Evolutionary conservation across 23 tunicate genomes (phyloP).

Genomic region (Trididemnum clinides): DNA sequence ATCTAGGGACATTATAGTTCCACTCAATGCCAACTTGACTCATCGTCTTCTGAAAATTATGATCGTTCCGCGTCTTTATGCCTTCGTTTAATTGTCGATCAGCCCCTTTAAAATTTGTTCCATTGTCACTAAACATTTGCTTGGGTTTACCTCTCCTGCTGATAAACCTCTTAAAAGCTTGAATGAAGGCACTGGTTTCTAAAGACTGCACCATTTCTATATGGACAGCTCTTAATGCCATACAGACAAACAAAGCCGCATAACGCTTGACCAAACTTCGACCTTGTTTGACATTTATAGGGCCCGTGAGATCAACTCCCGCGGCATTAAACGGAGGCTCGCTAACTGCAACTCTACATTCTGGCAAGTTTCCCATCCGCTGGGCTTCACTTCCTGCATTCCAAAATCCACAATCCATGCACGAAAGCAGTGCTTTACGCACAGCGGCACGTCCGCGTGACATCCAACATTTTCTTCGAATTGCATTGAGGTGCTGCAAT

Average conservation of each 20-base stretch:
- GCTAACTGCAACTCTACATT: not conserved
- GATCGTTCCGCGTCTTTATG: slow-evolving; percentile 1
- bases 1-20: not conserved
- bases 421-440: not conserved
- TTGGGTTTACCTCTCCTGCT: not conserved
- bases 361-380: slow-evolving; percentile 26
- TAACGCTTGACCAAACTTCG: slow-evolving; percentile 47
- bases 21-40: not conserved
- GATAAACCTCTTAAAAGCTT: slow-evolving; percentile 20
- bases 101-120: not conserved
- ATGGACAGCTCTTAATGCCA: slow-evolving; percentile 38
- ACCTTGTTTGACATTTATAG: slow-evolving; percentile 20
- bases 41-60: not conserved
- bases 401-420: not conserved
- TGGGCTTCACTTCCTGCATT: not conserved
- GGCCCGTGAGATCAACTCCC: slow-evolving; percentile 34
- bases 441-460: slow-evolving; percentile 17
- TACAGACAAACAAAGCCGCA: slow-evolving; percentile 22
- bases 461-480: slow-evolving; percentile 14
- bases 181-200: slow-evolving; percentile 13
- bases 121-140: slow-evolving; percentile 20
- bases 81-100: slow-evolving; percentile 20
- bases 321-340: not conserved
- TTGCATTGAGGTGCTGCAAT: not conserved
- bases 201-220: slow-evolving; percentile 18